A percentile compares a stretch with the other conserved stretches of the same genome.
phyloP scores from a whole-genome alignment of 2,113 vertebrate genomes.

The Neolamprologus cancellatus region DNA sequence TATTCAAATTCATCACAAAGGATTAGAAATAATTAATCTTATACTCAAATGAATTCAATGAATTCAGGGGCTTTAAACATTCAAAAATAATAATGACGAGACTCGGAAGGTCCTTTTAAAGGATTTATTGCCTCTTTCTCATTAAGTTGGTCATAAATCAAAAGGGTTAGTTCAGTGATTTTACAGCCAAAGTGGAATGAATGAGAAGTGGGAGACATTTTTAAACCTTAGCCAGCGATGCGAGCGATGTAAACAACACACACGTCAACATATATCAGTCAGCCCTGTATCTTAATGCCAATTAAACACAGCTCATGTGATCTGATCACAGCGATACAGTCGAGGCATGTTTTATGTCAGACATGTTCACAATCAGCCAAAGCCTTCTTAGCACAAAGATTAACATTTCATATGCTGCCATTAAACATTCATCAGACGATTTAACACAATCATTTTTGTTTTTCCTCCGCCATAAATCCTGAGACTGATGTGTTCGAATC shows the following conservation, averaged over 20 bases:
- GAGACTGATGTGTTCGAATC: background rate
- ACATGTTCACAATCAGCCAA: background rate
- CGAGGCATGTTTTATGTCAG: background rate
- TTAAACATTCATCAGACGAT: conserved; percentile 21
- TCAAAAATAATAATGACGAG: rapidly evolving
- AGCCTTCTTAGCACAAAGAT: background rate
- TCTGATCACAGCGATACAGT: background rate
- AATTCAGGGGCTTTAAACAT: background rate
- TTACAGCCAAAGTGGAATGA: conserved; percentile 31
- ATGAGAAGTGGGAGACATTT: conserved; percentile 24
- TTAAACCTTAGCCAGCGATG: background rate
- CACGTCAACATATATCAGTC: background rate
- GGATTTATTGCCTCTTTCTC: conserved; percentile 56
- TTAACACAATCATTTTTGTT: conserved; percentile 3
- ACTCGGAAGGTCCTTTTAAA: background rate
- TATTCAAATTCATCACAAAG: background rate
- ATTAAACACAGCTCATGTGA: background rate
- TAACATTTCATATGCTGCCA: conserved; percentile 6
- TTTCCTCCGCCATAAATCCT: background rate
- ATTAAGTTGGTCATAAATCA: conserved; percentile 43
- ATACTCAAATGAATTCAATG: background rate
- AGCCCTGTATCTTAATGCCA: background rate
- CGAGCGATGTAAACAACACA: conserved; percentile 44
- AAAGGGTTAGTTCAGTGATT: conserved; percentile 29
- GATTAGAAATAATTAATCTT: background rate